phyloP scores from a whole-genome alignment of 2,888 invertebrate genomes.

The Epirrhoe alternata region DNA sequence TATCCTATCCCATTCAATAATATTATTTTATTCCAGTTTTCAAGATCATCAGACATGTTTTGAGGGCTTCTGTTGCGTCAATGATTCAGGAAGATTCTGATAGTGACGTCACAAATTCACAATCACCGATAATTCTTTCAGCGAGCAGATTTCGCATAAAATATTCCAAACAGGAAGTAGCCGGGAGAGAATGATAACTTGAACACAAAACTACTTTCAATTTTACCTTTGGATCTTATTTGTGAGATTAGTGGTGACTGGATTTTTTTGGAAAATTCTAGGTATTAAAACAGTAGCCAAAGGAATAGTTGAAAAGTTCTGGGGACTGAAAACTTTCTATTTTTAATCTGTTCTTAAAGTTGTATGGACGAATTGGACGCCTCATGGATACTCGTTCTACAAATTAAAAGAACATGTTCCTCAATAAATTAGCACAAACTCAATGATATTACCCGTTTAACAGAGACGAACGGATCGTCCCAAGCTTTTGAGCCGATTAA shows the following conservation, averaged over 20 bases:
- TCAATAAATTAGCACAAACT: constrained; percentile 10
- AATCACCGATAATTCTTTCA: constrained; percentile 11
- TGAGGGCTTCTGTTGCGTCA: constrained; percentile 6
- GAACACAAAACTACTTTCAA: neutral
- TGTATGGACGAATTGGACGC: neutral
- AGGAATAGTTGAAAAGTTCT: no score
- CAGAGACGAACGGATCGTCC: constrained; percentile 12
- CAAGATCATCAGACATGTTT: neutral
- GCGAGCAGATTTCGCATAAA: neutral
- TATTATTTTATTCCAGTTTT: neutral
- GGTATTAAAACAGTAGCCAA: no score
- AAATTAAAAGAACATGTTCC: constrained; percentile 3
- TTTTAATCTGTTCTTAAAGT: neutral
- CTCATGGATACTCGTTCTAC: neutral
- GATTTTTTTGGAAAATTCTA: no score
- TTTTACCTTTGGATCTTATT: neutral
- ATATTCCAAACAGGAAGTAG: neutral
- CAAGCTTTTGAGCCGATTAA: constrained; percentile 26
- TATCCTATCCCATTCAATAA: neutral
- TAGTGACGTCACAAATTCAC: constrained; percentile 11
- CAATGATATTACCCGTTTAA: constrained; percentile 16
- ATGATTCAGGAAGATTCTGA: constrained; percentile 22
- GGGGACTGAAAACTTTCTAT: no score
- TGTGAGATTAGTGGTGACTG: no score
- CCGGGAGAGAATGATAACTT: neutral